Percentiles rank a stretch among this genome's conserved stretches.
Evolutionary conservation across 64 coral and sea anemone species (phyloP).

Genomic region (Montipora cactus): DNA sequence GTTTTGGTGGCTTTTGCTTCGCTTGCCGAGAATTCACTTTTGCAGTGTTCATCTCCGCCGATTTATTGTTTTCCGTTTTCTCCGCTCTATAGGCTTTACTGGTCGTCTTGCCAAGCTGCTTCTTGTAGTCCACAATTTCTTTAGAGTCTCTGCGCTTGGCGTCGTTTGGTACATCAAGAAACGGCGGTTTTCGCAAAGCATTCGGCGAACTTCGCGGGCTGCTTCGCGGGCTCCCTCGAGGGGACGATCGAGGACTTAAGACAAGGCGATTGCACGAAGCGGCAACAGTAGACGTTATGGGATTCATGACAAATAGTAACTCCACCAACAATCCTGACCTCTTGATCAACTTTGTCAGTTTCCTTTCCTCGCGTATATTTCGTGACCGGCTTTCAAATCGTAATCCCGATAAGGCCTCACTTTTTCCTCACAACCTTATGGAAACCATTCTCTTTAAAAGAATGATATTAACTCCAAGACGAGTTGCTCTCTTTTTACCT

Average conservation of each 20-base stretch:
- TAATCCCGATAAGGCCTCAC: background rate
- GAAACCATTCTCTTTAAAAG: background rate
- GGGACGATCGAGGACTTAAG: constrained; percentile 32
- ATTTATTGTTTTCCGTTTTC: background rate
- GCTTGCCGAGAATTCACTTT: background rate
- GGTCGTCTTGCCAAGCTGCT: background rate
- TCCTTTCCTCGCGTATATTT: background rate
- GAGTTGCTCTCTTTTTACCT: constrained; percentile 43
- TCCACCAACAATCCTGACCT: background rate
- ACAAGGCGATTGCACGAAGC: constrained; percentile 54
- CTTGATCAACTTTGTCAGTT: background rate
- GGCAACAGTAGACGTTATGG: constrained; percentile 57
- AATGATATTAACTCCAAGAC: background rate
- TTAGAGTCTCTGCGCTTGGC: constrained; percentile 30
- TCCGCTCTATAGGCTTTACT: constrained; percentile 12
- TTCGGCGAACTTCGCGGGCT: constrained; percentile 52
- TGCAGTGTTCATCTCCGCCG: background rate
- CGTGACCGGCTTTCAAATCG: background rate
- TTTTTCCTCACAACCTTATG: background rate
- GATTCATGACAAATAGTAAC: constrained; percentile 50
- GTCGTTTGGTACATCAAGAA: constrained; percentile 27
- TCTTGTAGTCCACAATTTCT: constrained; percentile 41
- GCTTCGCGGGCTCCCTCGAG: constrained; percentile 22
- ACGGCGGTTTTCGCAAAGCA: background rate
- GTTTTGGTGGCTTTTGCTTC: constrained; percentile 14